These are phyloP conservation scores for Geotrypetes seraphini DNA, from an alignment of 2,797 vertebrate species.

Conservation along the genomic window DNA sequence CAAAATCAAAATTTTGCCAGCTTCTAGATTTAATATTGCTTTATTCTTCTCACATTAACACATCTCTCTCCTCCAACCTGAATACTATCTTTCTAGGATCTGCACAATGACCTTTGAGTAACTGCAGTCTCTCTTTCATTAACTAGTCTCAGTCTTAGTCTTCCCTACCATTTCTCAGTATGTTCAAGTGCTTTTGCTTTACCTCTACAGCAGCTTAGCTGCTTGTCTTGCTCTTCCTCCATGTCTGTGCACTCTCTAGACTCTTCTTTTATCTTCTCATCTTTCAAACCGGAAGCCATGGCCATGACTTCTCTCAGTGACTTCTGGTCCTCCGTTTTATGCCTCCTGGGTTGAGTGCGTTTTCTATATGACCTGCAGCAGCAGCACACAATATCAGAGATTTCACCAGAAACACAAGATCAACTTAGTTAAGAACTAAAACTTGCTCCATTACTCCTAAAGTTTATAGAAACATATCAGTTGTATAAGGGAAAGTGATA, in stretches of 20 bases:
- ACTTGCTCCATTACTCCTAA: no score
- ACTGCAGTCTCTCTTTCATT: not conserved
- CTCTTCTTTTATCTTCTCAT: slow-evolving; percentile 63
- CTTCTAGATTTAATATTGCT: not conserved
- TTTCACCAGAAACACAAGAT: no score
- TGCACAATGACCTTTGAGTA: not conserved
- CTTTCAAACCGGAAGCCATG: slow-evolving; percentile 57
- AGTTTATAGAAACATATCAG: no score
- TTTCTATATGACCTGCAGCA: slow-evolving; percentile 74
- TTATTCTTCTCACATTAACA: no score
- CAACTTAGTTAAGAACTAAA: no score
- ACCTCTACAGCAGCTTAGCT: no score
- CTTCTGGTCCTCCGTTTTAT: slow-evolving; percentile 85
- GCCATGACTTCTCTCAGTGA: slow-evolving; percentile 67
- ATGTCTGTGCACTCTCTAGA: slow-evolving; percentile 20
- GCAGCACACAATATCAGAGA: no score
- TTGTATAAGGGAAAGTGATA: no score
- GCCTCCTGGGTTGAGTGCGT: slow-evolving; percentile 73
- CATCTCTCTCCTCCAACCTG: no score
- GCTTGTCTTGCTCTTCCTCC: slow-evolving; percentile 55
- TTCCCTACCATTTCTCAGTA: slow-evolving; percentile 56
- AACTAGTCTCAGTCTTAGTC: not conserved
- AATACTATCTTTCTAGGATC: no score
- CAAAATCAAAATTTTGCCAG: no score
- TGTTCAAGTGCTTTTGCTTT: no score